Evolutionary conservation across 2,888 invertebrate species (phyloP), one percentile per base, ranked within the genome.

Genomic region (Ceriagrion tenellum): DNA sequence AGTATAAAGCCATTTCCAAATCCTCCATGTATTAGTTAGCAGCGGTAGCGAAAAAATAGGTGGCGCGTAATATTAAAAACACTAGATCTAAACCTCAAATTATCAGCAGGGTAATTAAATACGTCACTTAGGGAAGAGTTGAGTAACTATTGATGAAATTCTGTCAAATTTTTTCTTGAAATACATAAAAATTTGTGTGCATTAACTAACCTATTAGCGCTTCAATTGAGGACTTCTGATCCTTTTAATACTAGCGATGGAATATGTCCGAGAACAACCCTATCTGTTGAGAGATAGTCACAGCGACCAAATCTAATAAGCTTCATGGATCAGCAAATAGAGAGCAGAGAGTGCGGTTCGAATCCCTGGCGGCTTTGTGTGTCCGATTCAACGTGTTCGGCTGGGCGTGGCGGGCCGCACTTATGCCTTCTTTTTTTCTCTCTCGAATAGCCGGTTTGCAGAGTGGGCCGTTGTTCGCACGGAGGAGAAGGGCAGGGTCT

Each of bases 401-500:
- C 63, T 91, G 91, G 91, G 91, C 63, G 91, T 91, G 91, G 63
- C 26, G 23, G 59, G 20, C 26, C 59, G 91, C 91, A 81, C 81
- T 35, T 81, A 13, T 6, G 16, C 16, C 16, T 16, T 30, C 30
- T 81, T 81, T 81, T 81, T 81, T 81, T 81, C 13, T 12, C 16
- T 12, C 35, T 18, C 81, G 30, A 13, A 10, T 16, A 16, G 81
- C 81, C 35, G 26, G 69, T 69, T 26, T n/a, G 59, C 30, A 30
- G 35, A 59, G 59, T 23, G 59, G 63, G 63, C 13, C 40, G 40
- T 91, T 91, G 30, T 91, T 55, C 55, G 89, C 26, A 13, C 55
- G 26, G 47, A 55, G 59, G 20, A 20, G 4, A 16, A 47, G 55
- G 55, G 26, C 89, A 26, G 55, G 8, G 55, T 47, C 55, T 55